Evolutionary conservation across 2,797 vertebrate genomes (phyloP), one percentile per base, ranked within the genome.

Genomic region (Sardinella longiceps): DNA sequence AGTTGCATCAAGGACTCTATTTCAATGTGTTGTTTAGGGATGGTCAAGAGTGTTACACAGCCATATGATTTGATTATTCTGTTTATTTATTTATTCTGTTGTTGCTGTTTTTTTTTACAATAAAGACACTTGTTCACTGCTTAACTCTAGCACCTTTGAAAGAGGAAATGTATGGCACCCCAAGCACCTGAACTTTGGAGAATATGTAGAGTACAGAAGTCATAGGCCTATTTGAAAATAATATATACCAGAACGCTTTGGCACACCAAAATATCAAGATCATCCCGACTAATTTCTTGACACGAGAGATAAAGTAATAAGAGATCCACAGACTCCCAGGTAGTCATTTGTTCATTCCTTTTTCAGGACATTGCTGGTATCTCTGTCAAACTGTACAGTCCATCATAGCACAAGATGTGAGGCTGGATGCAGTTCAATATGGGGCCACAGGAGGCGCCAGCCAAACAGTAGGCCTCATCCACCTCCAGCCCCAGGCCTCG

Each of bases 391-490:
- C 91, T 91, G 82, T 89, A 89, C 86, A 92, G 85, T 23, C 92
- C 89, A 3, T 94, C 89, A 0, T 94, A 92, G 81, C 93, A 95
- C 88, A 95, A 90, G 82, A 96, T 91, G 58, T 95, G 94, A 30
- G 94, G 95, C 84, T 94, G 92, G 63, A 96, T 90, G 58, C 92
- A 85, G 74, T 90, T 84, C 0, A 95, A 91, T 74, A 95, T 92
- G 33, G 90, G 93, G 3, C 89, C 91, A 30, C 91, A 90, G 14
- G 95, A 93, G 89, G 93, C 93, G 39, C 94, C 94, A 0, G 92
- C 92, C 91, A 95, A 90, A 88, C 95, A 95, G 90, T 93, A 95
- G n/a, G 91, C 92, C 86, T 95, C 93, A 0, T 95, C 93, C 0
- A 93, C 93, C 81, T 91, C 83, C 88, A 95, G 86, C 0, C 94